Evolutionary conservation across 2,113 vertebrate species (phyloP).

Genomic region (Pycnonotus jocosus): DNA sequence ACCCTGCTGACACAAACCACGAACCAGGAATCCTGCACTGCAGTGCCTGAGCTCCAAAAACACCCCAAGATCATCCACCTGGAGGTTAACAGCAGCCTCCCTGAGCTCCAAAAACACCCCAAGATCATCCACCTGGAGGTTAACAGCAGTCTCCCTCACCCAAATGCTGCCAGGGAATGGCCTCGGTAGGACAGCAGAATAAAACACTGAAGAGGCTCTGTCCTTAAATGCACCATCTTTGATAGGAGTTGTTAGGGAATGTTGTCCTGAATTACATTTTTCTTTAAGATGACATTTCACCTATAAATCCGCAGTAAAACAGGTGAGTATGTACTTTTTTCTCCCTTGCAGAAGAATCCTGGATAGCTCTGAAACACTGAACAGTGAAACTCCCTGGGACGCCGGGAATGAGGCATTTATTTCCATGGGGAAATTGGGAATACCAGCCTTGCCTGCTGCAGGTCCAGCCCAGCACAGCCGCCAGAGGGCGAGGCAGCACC

Average conservation of each 20-base stretch:
- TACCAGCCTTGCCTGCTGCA: neutral
- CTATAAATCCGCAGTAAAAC: neutral
- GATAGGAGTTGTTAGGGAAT: neutral
- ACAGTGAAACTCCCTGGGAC: neutral
- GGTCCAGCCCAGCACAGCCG: accelerated
- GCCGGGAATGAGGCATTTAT: neutral
- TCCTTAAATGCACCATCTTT: neutral
- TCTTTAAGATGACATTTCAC: neutral
- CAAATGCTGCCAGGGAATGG: neutral
- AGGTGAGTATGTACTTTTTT: neutral
- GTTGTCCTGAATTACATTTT: neutral
- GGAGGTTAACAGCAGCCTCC: neutral
- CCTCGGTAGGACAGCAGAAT: accelerated
- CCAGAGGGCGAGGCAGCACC: neutral
- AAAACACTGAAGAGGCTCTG: neutral
- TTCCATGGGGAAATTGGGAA: neutral
- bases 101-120: too few species aligned
- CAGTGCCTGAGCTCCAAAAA: neutral
- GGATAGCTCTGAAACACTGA: neutral
- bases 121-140: too few species aligned
- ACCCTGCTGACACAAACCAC: neutral
- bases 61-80: neutral
- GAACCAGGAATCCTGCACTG: neutral
- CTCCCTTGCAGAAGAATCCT: neutral
- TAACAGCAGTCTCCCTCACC: too few species aligned